phyloP scores from a whole-genome alignment of 1,140 invertebrate genomes.

The Scaptomyza hsui region DNA sequence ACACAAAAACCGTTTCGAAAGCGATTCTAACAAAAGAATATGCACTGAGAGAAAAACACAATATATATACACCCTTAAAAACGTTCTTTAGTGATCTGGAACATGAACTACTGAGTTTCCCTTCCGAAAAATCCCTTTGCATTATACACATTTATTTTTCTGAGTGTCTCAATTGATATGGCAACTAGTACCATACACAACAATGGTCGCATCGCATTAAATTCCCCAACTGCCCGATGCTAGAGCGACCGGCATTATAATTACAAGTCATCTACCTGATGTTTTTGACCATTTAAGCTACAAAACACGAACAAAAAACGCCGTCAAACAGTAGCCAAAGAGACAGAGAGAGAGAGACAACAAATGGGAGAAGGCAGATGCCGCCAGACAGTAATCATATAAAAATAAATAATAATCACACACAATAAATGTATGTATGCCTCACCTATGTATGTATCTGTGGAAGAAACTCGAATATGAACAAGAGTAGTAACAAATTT shows the following conservation, averaged over 20 bases:
- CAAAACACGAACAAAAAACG: conserved; percentile 42
- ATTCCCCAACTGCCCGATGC: conserved; percentile 14
- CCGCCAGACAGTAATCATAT: conserved; percentile 51
- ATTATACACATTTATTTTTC: conserved; percentile 9
- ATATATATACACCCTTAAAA: too few species aligned
- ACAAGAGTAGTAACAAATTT: conserved; percentile 75
- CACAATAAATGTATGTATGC: conserved; percentile 66
- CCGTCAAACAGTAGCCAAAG: conserved; percentile 57
- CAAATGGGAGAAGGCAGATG: not conserved
- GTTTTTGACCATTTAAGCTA: conserved; percentile 81
- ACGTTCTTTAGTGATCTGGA: not conserved
- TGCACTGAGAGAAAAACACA: conserved; percentile 40
- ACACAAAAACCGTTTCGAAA: not conserved
- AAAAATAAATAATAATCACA: conserved; percentile 76
- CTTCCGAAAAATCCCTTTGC: too few species aligned
- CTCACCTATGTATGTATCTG: not conserved
- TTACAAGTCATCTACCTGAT: conserved; percentile 80
- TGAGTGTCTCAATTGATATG: conserved; percentile 57
- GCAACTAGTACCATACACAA: conserved; percentile 17
- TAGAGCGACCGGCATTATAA: conserved; percentile 55
- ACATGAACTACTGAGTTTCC: too few species aligned
- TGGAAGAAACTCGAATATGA: conserved; percentile 7
- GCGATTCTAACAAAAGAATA: conserved; percentile 8
- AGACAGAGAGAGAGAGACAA: not conserved
- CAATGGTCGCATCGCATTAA: conserved; percentile 41